Evolutionary conservation across 2,113 vertebrate genomes (phyloP), one percentile per base, ranked within the genome.

Genomic region (Nerophis ophidion): DNA sequence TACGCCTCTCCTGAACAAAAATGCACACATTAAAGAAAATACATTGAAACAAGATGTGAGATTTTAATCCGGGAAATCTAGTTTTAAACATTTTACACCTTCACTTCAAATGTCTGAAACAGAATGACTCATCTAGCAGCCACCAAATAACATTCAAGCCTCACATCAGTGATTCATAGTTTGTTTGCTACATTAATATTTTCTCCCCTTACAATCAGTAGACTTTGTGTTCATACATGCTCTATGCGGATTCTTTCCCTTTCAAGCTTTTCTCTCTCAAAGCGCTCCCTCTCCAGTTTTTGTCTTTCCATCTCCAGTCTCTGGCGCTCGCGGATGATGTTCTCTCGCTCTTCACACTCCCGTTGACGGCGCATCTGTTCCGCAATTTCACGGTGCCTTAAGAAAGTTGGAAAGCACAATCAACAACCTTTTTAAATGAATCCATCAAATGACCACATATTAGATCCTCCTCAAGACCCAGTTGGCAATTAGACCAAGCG

Each of bases 251-350:
- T 91, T 46, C 96, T 89, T 65, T 99, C 96, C 48, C 96, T 90
- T 85, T 99, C 97, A 65, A 99, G 87, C 63, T 95, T 91, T 81
- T 99, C 97, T 36, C 96, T 88, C 82, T 98, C 96, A 91, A 98
- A 91, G 56, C 97, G 91, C 80, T 99, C 96, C 46, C 96, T 89
- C 80, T 99, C 96, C 62, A 98, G 87, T 75, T 98, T 98, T 67
- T 98, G 95, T 65, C 95, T 90, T 77, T 99, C 96, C 69, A 99
- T 93, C 76, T 99, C 96, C 19, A 99, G 85, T 9, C 96, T 86
- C 63, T 98, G 95, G 26, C 97, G 89, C 53, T 99, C 97, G 60
- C 95, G 90, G 75, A 98, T 91, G 70, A 99, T 86, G 74, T 93
- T 92, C 71, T 96, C 94, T 33, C 93, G 92, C 73, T 99, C 97